Evolutionary conservation across 2,797 vertebrate genomes (phyloP).

Genomic region (Lacerta bilineata): DNA sequence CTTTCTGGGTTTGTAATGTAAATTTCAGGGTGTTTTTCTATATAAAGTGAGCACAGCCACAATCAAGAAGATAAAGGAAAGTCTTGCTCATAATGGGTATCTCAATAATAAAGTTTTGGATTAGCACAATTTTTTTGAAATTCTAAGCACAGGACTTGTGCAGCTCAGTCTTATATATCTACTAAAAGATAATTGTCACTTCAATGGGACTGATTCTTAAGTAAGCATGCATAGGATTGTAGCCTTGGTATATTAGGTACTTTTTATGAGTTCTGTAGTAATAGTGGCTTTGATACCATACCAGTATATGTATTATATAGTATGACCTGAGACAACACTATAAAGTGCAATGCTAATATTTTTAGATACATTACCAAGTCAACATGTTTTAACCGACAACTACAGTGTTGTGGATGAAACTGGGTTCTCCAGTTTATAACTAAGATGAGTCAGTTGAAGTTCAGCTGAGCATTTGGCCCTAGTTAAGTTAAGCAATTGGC

Average conservation of each 20-base stretch:
- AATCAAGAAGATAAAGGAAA: neutral
- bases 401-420: conserved; percentile 14
- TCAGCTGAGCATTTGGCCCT: conserved; percentile 24
- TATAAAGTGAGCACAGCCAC: conserved; percentile 10
- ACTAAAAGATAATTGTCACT: neutral
- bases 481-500: neutral
- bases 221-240: neutral
- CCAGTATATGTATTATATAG: neutral
- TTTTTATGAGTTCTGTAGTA: neutral
- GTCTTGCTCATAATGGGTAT: neutral
- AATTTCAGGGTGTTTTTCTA: conserved; percentile 21
- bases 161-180: neutral
- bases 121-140: neutral
- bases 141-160: neutral
- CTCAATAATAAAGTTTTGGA: neutral
- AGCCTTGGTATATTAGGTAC: neutral
- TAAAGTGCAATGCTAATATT: conserved; percentile 14
- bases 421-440: neutral
- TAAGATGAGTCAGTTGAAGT: neutral
- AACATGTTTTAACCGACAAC: neutral
- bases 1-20: neutral
- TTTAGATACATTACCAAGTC: neutral
- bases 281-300: neutral
- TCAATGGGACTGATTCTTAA: neutral
- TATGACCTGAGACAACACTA: neutral